Percentiles rank a stretch among this genome's conserved stretches.
These are phyloP conservation scores for Vannuccia rotundouncinata DNA, from an alignment of 2,888 invertebrate species.

Conservation along the genomic window DNA sequence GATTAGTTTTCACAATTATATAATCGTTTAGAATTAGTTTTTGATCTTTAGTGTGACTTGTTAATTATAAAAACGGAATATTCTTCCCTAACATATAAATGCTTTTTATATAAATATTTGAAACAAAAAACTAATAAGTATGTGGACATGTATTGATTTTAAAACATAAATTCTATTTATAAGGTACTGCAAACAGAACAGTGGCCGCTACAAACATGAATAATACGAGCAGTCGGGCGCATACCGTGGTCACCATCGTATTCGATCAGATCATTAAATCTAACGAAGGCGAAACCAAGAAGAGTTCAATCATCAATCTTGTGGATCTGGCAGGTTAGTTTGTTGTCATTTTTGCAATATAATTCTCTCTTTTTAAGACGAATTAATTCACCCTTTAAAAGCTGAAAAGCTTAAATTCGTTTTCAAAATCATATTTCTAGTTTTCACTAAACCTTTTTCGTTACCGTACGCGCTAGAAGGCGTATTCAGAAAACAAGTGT, in stretches of 20 bases:
- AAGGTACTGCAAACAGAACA: constrained; percentile 55
- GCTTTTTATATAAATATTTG: too few species aligned
- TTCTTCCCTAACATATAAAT: too few species aligned
- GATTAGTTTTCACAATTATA: too few species aligned
- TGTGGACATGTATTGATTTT: too few species aligned
- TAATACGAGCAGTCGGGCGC: constrained; percentile 56
- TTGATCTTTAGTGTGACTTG: too few species aligned
- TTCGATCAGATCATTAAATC: constrained; percentile 56
- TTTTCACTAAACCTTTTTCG: too few species aligned
- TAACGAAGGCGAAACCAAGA: constrained; percentile 53
- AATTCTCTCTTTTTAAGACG: not conserved
- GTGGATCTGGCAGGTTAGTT: constrained; percentile 52
- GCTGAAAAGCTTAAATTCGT: not conserved
- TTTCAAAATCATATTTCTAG: too few species aligned
- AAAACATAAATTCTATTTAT: not conserved
- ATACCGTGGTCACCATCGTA: constrained; percentile 56
- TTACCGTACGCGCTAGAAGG: too few species aligned
- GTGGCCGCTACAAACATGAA: constrained; percentile 58
- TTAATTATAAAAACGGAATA: too few species aligned
- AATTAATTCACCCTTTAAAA: not conserved
- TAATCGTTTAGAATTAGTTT: too few species aligned
- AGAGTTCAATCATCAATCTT: constrained; percentile 55
- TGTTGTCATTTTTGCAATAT: not conserved
- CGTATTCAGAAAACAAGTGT: too few species aligned
- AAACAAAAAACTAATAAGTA: too few species aligned